Evolutionary conservation across 1,140 invertebrate genomes (phyloP).

Genomic region (Samia ricini): DNA sequence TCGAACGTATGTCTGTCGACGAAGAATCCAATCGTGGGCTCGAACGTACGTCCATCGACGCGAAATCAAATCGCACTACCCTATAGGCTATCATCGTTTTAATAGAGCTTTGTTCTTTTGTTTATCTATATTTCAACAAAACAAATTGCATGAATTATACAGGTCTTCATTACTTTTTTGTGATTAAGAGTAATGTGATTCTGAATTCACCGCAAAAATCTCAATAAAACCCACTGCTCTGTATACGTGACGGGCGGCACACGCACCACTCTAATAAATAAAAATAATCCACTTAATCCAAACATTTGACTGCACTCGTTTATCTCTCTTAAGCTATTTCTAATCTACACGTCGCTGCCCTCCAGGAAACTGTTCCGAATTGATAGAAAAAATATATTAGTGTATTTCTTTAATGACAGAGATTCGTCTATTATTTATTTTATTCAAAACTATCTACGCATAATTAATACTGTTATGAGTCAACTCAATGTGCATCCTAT

Average conservation of each 20-base stretch:
- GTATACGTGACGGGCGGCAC: not conserved
- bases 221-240: not conserved
- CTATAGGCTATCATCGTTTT: too few species aligned
- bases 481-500: too few species aligned
- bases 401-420: not conserved
- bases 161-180: too few species aligned
- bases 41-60: too few species aligned
- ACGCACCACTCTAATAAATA: not conserved
- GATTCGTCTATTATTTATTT: not conserved
- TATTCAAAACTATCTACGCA: not conserved
- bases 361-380: not conserved
- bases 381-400: not conserved
- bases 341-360: not conserved
- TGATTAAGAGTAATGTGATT: too few species aligned
- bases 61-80: too few species aligned
- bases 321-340: not conserved
- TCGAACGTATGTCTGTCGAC: too few species aligned
- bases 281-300: not conserved
- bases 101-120: too few species aligned
- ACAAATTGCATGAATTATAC: too few species aligned
- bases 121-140: too few species aligned
- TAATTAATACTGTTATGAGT: too few species aligned
- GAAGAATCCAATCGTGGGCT: too few species aligned
- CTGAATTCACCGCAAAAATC: not conserved
- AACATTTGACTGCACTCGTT: not conserved